Base-by-base conservation (phyloP, 2,797 vertebrate genomes). In the Karalla daura region DNA sequence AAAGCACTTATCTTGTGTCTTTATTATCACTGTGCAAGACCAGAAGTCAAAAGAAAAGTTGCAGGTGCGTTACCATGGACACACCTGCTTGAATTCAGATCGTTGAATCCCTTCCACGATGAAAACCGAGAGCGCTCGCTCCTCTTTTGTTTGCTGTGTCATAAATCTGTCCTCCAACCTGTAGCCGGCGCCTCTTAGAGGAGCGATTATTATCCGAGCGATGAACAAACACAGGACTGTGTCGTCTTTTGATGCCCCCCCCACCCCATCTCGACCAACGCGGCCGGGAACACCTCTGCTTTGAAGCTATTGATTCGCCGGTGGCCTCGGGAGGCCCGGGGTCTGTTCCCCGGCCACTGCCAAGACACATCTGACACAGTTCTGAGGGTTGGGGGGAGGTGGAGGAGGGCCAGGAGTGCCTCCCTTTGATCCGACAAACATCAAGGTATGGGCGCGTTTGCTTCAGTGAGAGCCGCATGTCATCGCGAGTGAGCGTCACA, bases 1-100 rank as follows among this genome's bases (percentile, higher is more conserved):
- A n/a, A n/a, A n/a, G n/a, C n/a, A n/a, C n/a, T n/a, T n/a, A n/a
- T n/a, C n/a, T n/a, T n/a, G n/a, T n/a, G n/a, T n/a, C n/a, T n/a
- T n/a, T n/a, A n/a, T n/a, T n/a, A n/a, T n/a, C n/a, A n/a, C n/a
- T n/a, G n/a, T n/a, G n/a, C n/a, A n/a, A n/a, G n/a, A n/a, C n/a
- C n/a, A n/a, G n/a, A 41, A 75, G 70, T 56, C 13, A 12, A 67
- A 28, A 68, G 47, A 58, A 25, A 68, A 46, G n/a, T 44, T 53
- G 52, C 13, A 50, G 46, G 49, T 61, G 63, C 65, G 71, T 85
- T 80, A 37, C 81, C 81, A 85, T 84, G 81, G 78, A 80, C 70
- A 81, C 60, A 1, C 43, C 70, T 62, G 12, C 33, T 37, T 70
- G n/a, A 53, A 41, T 51, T 52, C 3, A 3, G 45, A 25, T 21